Evolutionary conservation across 2,888 invertebrate species (phyloP).

Genomic region (Ophion obscuratus): DNA sequence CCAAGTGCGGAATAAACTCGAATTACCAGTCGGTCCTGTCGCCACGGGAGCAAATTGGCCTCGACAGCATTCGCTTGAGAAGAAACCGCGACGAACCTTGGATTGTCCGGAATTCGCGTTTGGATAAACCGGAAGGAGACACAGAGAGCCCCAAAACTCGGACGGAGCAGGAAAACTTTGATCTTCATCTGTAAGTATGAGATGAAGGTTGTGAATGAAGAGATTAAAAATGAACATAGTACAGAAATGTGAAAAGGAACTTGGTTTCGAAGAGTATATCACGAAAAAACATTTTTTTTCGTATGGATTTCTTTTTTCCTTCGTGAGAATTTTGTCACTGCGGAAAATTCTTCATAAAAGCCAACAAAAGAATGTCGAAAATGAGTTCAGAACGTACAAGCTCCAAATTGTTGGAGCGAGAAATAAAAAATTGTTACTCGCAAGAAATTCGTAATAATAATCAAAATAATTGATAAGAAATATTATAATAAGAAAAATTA

Average conservation of each 20-base stretch:
- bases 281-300: too few relatives aligned
- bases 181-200: neutral
- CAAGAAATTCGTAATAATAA: too few relatives aligned
- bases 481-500: too few relatives aligned
- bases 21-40: neutral
- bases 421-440: too few relatives aligned
- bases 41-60: neutral
- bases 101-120: neutral
- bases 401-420: too few relatives aligned
- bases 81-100: neutral
- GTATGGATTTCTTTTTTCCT: neutral
- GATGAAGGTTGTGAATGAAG: neutral
- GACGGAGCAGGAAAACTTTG: neutral
- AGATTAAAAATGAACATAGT: neutral
- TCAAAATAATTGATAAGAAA: too few relatives aligned
- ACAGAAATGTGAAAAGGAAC: neutral
- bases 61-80: neutral
- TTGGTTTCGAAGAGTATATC: neutral
- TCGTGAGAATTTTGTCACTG: neutral
- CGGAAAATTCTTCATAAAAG: too few relatives aligned
- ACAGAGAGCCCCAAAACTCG: neutral
- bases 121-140: neutral
- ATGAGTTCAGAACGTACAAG: too few relatives aligned
- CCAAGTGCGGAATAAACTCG: neutral
- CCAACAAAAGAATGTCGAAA: too few relatives aligned